Percentiles rank a stretch among this genome's conserved stretches.
Evolutionary conservation across 2,797 vertebrate species (phyloP).

Genomic region (Kryptopterus vitreolus): DNA sequence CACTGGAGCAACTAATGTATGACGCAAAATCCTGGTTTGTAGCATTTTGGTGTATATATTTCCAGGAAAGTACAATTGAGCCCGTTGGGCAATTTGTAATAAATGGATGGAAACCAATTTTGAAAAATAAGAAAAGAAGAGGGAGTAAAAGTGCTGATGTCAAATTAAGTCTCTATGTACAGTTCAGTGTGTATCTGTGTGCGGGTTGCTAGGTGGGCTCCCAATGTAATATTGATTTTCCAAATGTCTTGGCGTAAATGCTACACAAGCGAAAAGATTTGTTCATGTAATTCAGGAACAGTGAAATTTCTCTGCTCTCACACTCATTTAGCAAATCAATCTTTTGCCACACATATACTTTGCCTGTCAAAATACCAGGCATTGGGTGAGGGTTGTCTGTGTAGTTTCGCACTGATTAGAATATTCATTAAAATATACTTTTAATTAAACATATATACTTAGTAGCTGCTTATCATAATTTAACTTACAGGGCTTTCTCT

Average conservation of each 20-base stretch:
- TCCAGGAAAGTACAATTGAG: conserved; percentile 7
- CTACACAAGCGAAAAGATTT: background rate
- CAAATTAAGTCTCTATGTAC: conserved; percentile 18
- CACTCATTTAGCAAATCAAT: background rate
- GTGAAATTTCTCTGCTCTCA: background rate
- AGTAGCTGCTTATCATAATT: background rate
- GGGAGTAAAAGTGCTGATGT: conserved; percentile 1
- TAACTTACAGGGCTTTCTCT: background rate
- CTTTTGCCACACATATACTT: background rate
- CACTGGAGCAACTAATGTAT: conserved; percentile 10
- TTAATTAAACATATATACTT: background rate
- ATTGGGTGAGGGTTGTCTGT: background rate
- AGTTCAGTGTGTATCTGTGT: conserved; percentile 42
- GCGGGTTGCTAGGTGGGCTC: conserved; percentile 46
- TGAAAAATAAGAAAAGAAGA: background rate
- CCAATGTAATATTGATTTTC: conserved; percentile 39
- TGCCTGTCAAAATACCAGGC: background rate
- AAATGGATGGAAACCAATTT: background rate
- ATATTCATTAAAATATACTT: background rate
- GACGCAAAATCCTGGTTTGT: background rate
- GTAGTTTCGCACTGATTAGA: background rate
- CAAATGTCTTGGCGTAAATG: conserved; percentile 35
- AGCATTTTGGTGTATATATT: background rate
- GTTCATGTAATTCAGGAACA: background rate
- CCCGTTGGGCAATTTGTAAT: conserved; percentile 4